These are phyloP conservation scores for Phyllopteryx taeniolatus DNA, from an alignment of 2,113 vertebrate genomes.

Conservation along the genomic window DNA sequence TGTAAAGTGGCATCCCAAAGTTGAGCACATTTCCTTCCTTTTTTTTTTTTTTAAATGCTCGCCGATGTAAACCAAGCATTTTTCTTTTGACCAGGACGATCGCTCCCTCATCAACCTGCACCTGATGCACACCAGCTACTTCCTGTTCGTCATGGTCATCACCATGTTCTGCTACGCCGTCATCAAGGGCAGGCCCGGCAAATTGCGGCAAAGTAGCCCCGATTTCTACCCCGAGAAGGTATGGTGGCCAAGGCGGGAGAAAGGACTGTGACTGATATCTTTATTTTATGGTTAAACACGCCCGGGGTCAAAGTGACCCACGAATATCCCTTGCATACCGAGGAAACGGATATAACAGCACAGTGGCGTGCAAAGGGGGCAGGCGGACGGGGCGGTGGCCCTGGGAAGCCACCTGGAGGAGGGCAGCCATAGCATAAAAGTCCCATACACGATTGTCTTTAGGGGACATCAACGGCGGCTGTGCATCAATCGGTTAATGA, in stretches of 20 bases:
- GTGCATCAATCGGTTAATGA: too few species aligned
- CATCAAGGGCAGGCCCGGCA: conserved; percentile 94
- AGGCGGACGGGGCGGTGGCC: too few species aligned
- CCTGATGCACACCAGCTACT: conserved; percentile 99
- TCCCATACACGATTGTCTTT: too few species aligned
- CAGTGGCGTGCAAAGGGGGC: too few species aligned
- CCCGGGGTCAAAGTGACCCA: neutral
- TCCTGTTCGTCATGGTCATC: conserved; percentile 99
- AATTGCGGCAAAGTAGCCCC: conserved; percentile 85
- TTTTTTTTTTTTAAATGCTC: neutral
- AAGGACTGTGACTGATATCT: neutral
- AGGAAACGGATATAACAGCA: too few species aligned
- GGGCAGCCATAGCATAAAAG: too few species aligned
- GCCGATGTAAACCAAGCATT: neutral
- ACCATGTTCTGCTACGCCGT: conserved; percentile 99
- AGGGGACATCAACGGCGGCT: too few species aligned
- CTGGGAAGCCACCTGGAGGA: too few species aligned
- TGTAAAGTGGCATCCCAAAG: neutral
- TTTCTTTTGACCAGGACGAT: conserved; percentile 81
- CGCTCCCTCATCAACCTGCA: conserved; percentile 98
- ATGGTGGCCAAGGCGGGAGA: neutral
- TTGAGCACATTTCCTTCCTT: neutral
- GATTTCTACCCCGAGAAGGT: conserved; percentile 96
- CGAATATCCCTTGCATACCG: too few species aligned
- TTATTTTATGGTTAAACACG: neutral